A percentile compares a stretch with the other conserved stretches of the same genome.
These are phyloP conservation scores for Eudemis profundana DNA, from an alignment of 2,888 invertebrate species.

Conservation along the genomic window DNA sequence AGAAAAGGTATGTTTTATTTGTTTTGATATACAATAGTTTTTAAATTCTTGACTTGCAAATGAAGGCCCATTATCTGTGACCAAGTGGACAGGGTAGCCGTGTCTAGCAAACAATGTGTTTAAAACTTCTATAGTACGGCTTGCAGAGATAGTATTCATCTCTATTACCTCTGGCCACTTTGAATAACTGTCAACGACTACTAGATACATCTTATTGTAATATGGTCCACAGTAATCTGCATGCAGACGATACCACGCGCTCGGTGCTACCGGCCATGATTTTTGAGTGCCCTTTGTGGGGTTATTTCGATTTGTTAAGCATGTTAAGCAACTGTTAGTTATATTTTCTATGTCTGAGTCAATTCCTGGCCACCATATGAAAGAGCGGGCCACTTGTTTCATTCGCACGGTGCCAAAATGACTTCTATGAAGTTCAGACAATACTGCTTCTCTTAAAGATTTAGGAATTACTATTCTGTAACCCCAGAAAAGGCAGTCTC, in stretches of 20 bases:
- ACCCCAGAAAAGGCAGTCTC: slow-evolving; percentile 10
- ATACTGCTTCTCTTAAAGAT: not conserved
- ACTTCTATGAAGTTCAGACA: slow-evolving; percentile 13
- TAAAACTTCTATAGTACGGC: not conserved
- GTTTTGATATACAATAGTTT: not conserved
- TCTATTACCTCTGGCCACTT: slow-evolving; percentile 17
- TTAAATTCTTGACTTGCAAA: not conserved
- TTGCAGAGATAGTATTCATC: not conserved
- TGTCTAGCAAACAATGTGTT: not conserved
- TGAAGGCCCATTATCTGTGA: slow-evolving; percentile 24
- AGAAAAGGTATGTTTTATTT: slow-evolving; percentile 14
- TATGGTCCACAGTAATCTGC: slow-evolving; percentile 12
- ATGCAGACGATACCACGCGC: not conserved
- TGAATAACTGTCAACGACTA: slow-evolving; percentile 6
- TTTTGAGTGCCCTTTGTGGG: slow-evolving; percentile 1
- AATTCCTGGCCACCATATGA: slow-evolving; percentile 13
- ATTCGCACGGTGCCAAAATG: slow-evolving; percentile 14
- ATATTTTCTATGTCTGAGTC: slow-evolving; percentile 11
- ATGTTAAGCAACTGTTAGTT: slow-evolving; percentile 5
- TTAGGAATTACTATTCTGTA: slow-evolving; percentile 13
- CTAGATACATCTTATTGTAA: slow-evolving; percentile 9
- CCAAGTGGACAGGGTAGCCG: slow-evolving; percentile 16
- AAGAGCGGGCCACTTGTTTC: slow-evolving; percentile 17
- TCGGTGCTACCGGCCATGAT: slow-evolving; percentile 7
- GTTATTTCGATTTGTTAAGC: slow-evolving; percentile 3